Evolutionary conservation across 2,888 invertebrate species (phyloP).

Genomic region (Tenthredo amoena): DNA sequence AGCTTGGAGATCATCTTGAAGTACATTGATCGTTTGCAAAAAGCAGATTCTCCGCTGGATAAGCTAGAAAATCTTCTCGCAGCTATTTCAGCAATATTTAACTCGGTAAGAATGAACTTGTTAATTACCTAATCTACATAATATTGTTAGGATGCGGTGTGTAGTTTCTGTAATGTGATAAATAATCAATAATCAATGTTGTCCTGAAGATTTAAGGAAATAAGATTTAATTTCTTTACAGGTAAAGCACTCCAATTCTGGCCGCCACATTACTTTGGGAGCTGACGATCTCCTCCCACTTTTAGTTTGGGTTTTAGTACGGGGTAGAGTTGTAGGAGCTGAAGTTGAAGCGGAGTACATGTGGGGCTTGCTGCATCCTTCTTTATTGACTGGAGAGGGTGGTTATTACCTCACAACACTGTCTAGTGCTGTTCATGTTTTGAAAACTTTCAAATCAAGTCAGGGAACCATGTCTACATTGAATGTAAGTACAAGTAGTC

Average conservation of each 20-base stretch:
- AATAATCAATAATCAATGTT: neutral
- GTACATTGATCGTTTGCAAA: slow-evolving; percentile 90
- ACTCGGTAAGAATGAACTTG: slow-evolving; percentile 81
- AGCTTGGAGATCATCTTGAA: slow-evolving; percentile 89
- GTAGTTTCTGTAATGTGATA: neutral
- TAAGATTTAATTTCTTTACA: slow-evolving; percentile 65
- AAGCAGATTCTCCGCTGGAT: slow-evolving; percentile 94
- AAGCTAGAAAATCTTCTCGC: slow-evolving; percentile 95
- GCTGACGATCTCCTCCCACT: slow-evolving; percentile 95
- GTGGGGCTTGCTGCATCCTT: slow-evolving; percentile 96
- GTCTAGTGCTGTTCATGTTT: slow-evolving; percentile 94
- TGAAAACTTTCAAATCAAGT: slow-evolving; percentile 83
- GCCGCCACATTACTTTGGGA: slow-evolving; percentile 82
- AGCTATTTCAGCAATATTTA: slow-evolving; percentile 93
- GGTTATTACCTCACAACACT: slow-evolving; percentile 97
- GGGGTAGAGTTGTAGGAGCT: slow-evolving; percentile 93
- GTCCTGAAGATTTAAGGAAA: neutral
- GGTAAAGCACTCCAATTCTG: slow-evolving; percentile 85
- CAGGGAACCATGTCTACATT: slow-evolving; percentile 75
- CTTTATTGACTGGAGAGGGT: slow-evolving; percentile 94
- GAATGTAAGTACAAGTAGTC: slow-evolving; percentile 67
- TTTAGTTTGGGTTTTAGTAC: slow-evolving; percentile 94
- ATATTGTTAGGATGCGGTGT: neutral
- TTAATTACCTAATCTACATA: slow-evolving; percentile 62
- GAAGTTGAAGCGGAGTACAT: slow-evolving; percentile 98